phyloP scores from a whole-genome alignment of 2,888 invertebrate species.

The Drosophila neutralis region DNA sequence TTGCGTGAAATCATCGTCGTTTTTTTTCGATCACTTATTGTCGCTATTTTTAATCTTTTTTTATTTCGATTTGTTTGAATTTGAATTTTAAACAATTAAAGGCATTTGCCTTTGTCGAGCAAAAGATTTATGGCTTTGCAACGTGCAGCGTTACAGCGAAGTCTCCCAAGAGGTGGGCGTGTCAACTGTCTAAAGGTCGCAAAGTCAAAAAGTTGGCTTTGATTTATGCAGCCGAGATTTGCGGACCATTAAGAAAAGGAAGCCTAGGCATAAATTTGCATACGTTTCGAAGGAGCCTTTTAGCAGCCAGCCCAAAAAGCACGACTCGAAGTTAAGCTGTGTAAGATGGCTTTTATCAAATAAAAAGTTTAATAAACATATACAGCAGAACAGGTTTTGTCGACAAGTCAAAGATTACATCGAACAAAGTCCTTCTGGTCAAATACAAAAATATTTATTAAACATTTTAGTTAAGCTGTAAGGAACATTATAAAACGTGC shows the following conservation, averaged over 20 bases:
- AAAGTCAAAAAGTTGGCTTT: conserved; percentile 55
- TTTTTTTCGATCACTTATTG: conserved; percentile 39
- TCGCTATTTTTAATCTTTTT: neutral
- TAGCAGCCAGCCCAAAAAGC: neutral
- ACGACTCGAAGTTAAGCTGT: neutral
- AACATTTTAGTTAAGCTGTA: neutral
- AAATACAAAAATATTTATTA: neutral
- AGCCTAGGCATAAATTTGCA: conserved; percentile 41
- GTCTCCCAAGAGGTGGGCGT: conserved; percentile 30
- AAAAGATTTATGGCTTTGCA: conserved; percentile 70
- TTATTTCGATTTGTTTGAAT: conserved; percentile 23
- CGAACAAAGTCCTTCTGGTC: neutral
- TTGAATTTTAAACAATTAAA: conserved; percentile 64
- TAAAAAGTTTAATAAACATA: neutral
- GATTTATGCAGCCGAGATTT: conserved; percentile 66
- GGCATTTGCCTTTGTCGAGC: conserved; percentile 35
- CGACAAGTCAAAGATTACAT: neutral
- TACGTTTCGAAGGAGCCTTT: conserved; percentile 8
- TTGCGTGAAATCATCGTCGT: conserved; percentile 66
- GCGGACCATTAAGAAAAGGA: conserved; percentile 10
- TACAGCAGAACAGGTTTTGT: neutral
- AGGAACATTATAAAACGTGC: neutral
- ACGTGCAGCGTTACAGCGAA: conserved; percentile 54
- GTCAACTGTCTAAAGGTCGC: conserved; percentile 43
- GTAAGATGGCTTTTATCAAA: neutral